phyloP scores from a whole-genome alignment of 2,888 invertebrate genomes.

The Gnatocerus cornutus region DNA sequence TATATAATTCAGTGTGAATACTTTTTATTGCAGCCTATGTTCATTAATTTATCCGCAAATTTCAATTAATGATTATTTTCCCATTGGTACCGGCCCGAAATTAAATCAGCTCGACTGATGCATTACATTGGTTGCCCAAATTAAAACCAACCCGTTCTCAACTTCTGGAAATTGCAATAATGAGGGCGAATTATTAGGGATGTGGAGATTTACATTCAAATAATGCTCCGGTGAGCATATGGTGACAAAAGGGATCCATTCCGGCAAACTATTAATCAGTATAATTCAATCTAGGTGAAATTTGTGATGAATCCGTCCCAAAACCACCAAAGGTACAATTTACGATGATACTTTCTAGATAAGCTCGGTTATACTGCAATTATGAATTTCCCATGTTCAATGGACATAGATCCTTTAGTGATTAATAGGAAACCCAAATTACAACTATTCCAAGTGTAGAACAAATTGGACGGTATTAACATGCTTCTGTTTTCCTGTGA shows the following conservation, averaged over 20 bases:
- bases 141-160: constrained; percentile 1
- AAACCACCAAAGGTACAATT: constrained; percentile 6
- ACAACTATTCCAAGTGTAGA: constrained; percentile 18
- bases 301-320: constrained; percentile 18
- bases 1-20: too few relatives aligned
- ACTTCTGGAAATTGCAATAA: constrained; percentile 31
- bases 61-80: too few relatives aligned
- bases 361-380: neutral
- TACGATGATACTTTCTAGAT: constrained; percentile 7
- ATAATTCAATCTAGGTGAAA: constrained; percentile 41
- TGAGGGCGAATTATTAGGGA: constrained; percentile 35
- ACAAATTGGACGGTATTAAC: constrained; percentile 20
- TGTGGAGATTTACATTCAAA: constrained; percentile 44
- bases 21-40: too few relatives aligned
- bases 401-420: constrained; percentile 1
- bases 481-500: constrained; percentile 20
- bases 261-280: constrained; percentile 40
- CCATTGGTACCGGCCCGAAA: too few relatives aligned
- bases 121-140: neutral
- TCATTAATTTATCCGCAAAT: too few relatives aligned
- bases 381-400: neutral
- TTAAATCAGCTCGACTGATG: neutral
- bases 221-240: constrained; percentile 42
- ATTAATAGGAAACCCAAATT: constrained; percentile 14
- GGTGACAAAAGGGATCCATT: constrained; percentile 36